Evolutionary conservation across 2,113 vertebrate genomes (phyloP).

Genomic region (Dendropsophus ebraccatus): DNA sequence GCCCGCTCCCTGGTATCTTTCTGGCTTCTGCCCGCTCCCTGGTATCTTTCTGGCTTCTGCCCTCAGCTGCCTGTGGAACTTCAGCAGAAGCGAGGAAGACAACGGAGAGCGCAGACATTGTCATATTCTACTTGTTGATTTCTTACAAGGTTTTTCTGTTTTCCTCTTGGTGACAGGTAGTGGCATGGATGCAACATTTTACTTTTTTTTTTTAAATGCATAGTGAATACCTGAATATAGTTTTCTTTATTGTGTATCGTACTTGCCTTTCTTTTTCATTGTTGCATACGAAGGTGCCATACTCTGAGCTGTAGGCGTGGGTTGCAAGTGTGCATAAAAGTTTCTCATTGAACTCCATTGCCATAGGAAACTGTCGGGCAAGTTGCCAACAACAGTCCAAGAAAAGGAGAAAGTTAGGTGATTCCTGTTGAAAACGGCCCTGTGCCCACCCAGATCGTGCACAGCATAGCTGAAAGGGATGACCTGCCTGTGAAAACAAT

Average conservation of each 20-base stretch:
- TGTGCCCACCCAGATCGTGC: constrained; percentile 80
- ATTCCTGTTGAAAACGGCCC: constrained; percentile 78
- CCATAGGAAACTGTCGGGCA: constrained; percentile 82
- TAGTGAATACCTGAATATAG: too few species aligned
- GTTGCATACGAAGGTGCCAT: constrained; percentile 87
- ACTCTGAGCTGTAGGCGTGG: constrained; percentile 81
- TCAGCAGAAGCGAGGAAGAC: too few species aligned
- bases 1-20: too few species aligned
- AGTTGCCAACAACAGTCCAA: constrained; percentile 89
- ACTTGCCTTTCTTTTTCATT: constrained; percentile 80
- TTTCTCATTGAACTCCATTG: constrained; percentile 79
- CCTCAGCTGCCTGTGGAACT: too few species aligned
- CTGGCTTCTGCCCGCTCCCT: too few species aligned
- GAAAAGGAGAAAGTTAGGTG: constrained; percentile 83
- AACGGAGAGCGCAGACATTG: too few species aligned
- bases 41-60: too few species aligned
- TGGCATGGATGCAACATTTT: too few species aligned
- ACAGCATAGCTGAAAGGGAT: constrained; percentile 83
- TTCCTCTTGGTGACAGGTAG: too few species aligned
- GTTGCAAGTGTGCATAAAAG: constrained; percentile 81
- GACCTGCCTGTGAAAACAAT: constrained; percentile 73
- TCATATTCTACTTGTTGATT: too few species aligned
- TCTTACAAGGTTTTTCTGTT: too few species aligned
- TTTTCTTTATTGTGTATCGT: neutral
- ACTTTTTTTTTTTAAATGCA: neutral